Evolutionary conservation across 1,140 invertebrate species (phyloP), one percentile per base, ranked within the genome.

Genomic region (Euura lappo): DNA sequence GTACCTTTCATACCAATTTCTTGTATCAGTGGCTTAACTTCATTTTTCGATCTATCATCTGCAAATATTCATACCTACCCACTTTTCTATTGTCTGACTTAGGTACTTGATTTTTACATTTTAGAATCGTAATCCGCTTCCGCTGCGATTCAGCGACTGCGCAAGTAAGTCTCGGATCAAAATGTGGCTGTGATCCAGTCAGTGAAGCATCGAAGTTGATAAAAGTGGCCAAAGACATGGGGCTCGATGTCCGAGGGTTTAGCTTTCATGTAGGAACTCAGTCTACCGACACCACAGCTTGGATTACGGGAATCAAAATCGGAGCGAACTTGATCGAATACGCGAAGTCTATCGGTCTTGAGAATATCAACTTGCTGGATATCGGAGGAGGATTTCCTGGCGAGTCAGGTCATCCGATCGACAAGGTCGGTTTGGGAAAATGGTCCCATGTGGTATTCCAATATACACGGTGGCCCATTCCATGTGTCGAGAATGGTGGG

Each of bases 151-250:
- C 81, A 95, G 96, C 45, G 89, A 60, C 51, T 8, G 51, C 10
- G 51, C 8, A 11, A 6, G 8, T 8, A 4, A 60, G 51, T 11
- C 89, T 99, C 7, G 96, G 97, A 60, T 91, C 94, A 80, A 99
- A 99, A 88, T 99, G 98, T 88, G 98, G 98, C 7, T 97, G 95
- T 84, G 93, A 97, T 82, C 91, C 94, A 7, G 88, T 92, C 60
- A 87, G 89, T 0, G 94, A 98, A 82, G 96, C 93, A 8, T 90
- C 92, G 0, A 84, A 90, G 2, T 88, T 99, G 43, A 91, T 99
- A 45, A 88, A 92, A 71, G 83, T 93, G 44, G 97, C 97, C 1
- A 91, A 91, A 71, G 87, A 91, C 28, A 85, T 95, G 7, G 91
- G 88, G 28, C 83, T 97, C 2, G 89, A 93, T 79, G 92, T 99